Evolutionary conservation across 2,113 vertebrate genomes (phyloP).

Genomic region (Piaya cayana): DNA sequence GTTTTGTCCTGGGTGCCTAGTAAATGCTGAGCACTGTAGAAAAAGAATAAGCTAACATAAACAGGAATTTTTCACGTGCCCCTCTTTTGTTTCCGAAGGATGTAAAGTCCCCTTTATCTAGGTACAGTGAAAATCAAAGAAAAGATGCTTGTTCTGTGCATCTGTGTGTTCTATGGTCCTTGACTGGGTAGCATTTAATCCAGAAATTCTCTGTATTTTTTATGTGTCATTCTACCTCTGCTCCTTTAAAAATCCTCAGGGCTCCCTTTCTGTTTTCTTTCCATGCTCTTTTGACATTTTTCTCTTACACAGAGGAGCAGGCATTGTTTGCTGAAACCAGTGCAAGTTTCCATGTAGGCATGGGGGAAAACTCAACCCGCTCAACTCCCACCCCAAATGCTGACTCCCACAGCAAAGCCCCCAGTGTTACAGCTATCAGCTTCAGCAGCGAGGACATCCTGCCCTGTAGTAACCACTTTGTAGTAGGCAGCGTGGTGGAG

Average conservation of each 20-base stretch:
- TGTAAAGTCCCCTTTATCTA: not conserved
- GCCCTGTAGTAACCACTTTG: rapidly evolving
- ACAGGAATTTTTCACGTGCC: not conserved
- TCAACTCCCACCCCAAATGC: rapidly evolving
- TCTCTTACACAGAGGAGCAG: not conserved
- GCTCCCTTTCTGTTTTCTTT: not conserved
- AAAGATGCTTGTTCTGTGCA: not conserved
- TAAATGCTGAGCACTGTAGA: not conserved
- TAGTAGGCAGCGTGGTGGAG: not conserved
- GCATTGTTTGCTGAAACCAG: not conserved
- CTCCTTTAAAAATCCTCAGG: not conserved
- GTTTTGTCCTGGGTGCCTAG: not conserved
- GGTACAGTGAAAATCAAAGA: not conserved
- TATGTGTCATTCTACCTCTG: not conserved
- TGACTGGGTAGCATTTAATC: not conserved
- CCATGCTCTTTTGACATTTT: not conserved
- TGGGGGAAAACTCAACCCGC: rapidly evolving
- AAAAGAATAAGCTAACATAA: not conserved
- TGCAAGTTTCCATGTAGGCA: not conserved
- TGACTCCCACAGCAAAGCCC: rapidly evolving
- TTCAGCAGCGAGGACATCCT: not conserved
- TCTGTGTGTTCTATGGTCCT: rapidly evolving
- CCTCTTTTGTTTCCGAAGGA: not conserved
- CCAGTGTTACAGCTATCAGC: rapidly evolving
- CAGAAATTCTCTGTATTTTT: not conserved